phyloP scores from a whole-genome alignment of 2,888 invertebrate genomes.

The Caenorhabditis becei region DNA sequence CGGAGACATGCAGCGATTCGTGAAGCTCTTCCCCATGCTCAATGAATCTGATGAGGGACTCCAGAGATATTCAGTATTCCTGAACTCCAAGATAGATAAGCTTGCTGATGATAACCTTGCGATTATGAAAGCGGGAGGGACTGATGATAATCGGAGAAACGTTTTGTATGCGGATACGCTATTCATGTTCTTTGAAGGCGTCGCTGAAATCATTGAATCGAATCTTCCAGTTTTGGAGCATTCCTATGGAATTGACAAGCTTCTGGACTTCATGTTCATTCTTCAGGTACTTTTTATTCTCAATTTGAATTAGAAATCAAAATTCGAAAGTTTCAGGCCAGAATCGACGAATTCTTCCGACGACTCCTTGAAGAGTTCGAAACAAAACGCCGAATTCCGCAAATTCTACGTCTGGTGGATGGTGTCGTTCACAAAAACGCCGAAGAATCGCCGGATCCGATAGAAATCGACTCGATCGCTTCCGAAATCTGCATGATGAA shows the following conservation, averaged over 20 bases:
- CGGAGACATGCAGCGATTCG: slow-evolving; percentile 91
- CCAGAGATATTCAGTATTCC: slow-evolving; percentile 90
- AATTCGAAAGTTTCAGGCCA: slow-evolving; percentile 35
- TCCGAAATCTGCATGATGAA: slow-evolving; percentile 94
- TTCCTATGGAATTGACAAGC: slow-evolving; percentile 89
- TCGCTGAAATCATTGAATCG: slow-evolving; percentile 87
- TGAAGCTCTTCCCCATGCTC: slow-evolving; percentile 96
- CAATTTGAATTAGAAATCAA: slow-evolving; percentile 71
- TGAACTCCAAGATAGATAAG: slow-evolving; percentile 83
- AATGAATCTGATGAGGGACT: slow-evolving; percentile 94
- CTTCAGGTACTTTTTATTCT: too few species aligned
- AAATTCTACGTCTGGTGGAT: slow-evolving; percentile 38
- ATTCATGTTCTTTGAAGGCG: slow-evolving; percentile 90
- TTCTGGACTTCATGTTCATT: slow-evolving; percentile 87
- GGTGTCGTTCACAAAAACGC: slow-evolving; percentile 18
- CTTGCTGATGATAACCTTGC: slow-evolving; percentile 81
- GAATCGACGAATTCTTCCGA: slow-evolving; percentile 67
- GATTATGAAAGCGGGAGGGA: slow-evolving; percentile 81
- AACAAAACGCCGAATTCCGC: slow-evolving; percentile 39
- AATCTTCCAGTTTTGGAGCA: slow-evolving; percentile 93
- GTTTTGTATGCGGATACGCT: slow-evolving; percentile 91
- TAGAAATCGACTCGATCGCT: slow-evolving; percentile 90
- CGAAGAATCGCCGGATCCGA: slow-evolving; percentile 85
- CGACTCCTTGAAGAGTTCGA: slow-evolving; percentile 68
- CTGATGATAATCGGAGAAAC: slow-evolving; percentile 87